A percentile compares a stretch with the other conserved stretches of the same genome.
These are phyloP conservation scores for Corythornis cristatus DNA, from an alignment of 2,113 vertebrate species.

Conservation along the genomic window DNA sequence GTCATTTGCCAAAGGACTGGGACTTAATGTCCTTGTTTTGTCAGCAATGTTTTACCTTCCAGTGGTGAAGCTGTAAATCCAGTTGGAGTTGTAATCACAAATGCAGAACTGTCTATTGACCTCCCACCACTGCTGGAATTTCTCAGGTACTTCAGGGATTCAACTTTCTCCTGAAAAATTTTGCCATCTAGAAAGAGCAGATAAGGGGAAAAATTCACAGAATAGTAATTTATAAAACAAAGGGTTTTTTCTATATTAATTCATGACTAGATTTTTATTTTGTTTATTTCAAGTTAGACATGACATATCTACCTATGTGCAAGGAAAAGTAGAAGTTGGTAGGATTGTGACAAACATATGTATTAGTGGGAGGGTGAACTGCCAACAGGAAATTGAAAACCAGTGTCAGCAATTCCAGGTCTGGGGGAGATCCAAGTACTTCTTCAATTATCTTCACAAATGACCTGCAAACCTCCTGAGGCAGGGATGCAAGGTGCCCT, in stretches of 20 bases:
- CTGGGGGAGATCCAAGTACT: constrained; percentile 95
- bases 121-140: constrained; percentile 86
- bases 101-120: constrained; percentile 80
- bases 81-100: constrained; percentile 82
- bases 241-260: neutral
- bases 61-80: constrained; percentile 77
- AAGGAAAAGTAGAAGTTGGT: constrained; percentile 96
- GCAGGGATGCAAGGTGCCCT: constrained; percentile 86
- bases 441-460: constrained; percentile 99
- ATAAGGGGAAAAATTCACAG: neutral
- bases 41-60: constrained; percentile 77
- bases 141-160: constrained; percentile 89
- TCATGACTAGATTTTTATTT: neutral
- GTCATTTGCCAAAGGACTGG: neutral
- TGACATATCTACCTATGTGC: constrained; percentile 86
- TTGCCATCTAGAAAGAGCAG: constrained; percentile 86
- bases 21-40: neutral
- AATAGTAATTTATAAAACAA: neutral
- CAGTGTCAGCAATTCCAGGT: constrained; percentile 89
- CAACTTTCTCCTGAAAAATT: constrained; percentile 94
- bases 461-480: constrained; percentile 90
- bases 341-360: constrained; percentile 96
- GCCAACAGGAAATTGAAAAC: constrained; percentile 96
- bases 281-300: neutral
- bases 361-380: constrained; percentile 96